phyloP scores from a whole-genome alignment of 2,888 invertebrate genomes.

The Cataglyphis altisquamis region DNA sequence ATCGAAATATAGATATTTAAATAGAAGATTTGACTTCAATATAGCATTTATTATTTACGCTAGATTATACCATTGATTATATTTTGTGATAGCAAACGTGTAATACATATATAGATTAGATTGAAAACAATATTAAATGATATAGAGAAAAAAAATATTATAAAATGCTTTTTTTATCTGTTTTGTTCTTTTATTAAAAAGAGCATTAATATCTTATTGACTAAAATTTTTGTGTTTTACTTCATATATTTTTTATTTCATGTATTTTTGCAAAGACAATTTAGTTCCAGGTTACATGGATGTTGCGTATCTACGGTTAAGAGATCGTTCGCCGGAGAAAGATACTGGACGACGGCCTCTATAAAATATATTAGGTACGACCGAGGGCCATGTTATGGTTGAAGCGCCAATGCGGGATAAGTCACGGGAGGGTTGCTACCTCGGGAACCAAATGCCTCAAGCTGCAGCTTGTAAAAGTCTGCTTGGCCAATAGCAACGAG shows the following conservation, averaged over 20 bases:
- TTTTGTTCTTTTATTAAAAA: too few relatives aligned
- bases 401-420: conserved; percentile 65
- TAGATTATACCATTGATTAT: background rate
- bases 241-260: conserved; percentile 10
- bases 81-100: background rate
- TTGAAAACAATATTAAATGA: background rate
- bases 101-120: background rate
- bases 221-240: background rate
- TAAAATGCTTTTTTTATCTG: background rate
- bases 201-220: background rate
- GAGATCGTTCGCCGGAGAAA: conserved; percentile 52
- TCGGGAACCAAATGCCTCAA: conserved; percentile 56
- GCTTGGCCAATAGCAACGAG: conserved; percentile 64
- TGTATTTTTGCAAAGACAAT: conserved; percentile 22
- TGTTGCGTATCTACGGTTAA: conserved; percentile 45
- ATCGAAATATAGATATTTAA: background rate
- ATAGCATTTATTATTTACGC: background rate
- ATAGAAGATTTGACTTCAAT: background rate
- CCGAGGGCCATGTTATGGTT: conserved; percentile 20
- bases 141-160: background rate
- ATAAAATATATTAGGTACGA: conserved; percentile 76
- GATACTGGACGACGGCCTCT: conserved; percentile 71
- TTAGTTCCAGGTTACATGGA: conserved; percentile 22
- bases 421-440: conserved; percentile 73
- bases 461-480: conserved; percentile 67